A percentile compares a stretch with the other conserved stretches of the same genome.
Evolutionary conservation across 1,140 invertebrate genomes (phyloP).

Genomic region (Trachelipus rathkii): DNA sequence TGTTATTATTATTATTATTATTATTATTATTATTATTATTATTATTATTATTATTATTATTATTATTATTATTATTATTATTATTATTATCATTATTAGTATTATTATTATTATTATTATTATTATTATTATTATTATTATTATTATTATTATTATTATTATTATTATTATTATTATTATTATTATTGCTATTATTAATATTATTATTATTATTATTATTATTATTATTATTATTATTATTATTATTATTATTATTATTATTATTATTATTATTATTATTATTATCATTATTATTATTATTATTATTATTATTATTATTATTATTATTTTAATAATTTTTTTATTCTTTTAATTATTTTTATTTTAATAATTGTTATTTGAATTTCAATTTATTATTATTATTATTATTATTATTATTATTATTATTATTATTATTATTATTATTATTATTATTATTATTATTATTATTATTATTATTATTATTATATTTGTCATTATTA

Average conservation of each 20-base stretch:
- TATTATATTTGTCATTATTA: no score
- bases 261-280: background rate
- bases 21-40: slow-evolving; percentile 1
- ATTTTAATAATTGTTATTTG: no score
- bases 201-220: background rate
- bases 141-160: background rate
- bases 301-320: no score
- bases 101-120: background rate
- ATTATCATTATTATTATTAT: no score
- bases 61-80: background rate
- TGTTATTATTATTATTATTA: background rate
- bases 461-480: no score
- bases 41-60: background rate
- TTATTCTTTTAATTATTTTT: no score
- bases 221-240: background rate
- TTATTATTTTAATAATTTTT: no score
- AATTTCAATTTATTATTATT: no score
- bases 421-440: no score
- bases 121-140: background rate
- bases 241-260: background rate
- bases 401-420: no score
- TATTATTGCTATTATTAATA: background rate
- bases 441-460: no score
- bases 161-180: background rate
- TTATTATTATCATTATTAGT: background rate